Evolutionary conservation across 2,888 invertebrate genomes (phyloP).

Genomic region (Hirtodrosophila alboralis): DNA sequence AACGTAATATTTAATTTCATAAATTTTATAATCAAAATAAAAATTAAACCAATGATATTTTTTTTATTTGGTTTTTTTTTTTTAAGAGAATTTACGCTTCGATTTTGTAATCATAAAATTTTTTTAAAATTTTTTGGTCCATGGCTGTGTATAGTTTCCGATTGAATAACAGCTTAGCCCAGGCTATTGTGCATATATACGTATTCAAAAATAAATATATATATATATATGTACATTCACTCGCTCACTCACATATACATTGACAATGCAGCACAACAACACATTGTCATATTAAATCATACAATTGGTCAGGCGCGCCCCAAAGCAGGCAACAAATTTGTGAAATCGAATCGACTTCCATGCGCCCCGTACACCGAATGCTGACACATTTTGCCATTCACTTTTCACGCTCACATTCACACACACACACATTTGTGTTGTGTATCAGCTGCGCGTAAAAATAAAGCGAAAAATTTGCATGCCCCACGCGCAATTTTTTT

Average conservation of each 20-base stretch:
- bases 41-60: not conserved
- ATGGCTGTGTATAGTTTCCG: constrained; percentile 43
- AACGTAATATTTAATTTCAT: no score
- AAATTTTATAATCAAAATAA: no score
- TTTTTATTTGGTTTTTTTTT: not conserved
- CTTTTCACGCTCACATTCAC: constrained; percentile 65
- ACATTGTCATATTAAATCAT: constrained; percentile 69
- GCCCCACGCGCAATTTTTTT: constrained; percentile 7
- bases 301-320: constrained; percentile 62
- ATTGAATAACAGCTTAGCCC: constrained; percentile 65
- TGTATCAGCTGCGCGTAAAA: constrained; percentile 75
- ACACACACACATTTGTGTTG: constrained; percentile 32
- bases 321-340: constrained; percentile 48
- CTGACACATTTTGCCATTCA: constrained; percentile 73
- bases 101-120: constrained; percentile 19
- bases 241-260: constrained; percentile 10
- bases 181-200: constrained; percentile 34
- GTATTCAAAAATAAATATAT: constrained; percentile 24
- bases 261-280: constrained; percentile 19
- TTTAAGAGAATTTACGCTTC: constrained; percentile 28
- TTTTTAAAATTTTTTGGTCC: constrained; percentile 25
- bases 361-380: constrained; percentile 29
- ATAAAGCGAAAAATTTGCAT: constrained; percentile 68
- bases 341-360: constrained; percentile 45
- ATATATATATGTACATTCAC: constrained; percentile 4